Evolutionary conservation across 2,113 vertebrate species (phyloP), one percentile per base, ranked within the genome.

Genomic region (Felis chaus): DNA sequence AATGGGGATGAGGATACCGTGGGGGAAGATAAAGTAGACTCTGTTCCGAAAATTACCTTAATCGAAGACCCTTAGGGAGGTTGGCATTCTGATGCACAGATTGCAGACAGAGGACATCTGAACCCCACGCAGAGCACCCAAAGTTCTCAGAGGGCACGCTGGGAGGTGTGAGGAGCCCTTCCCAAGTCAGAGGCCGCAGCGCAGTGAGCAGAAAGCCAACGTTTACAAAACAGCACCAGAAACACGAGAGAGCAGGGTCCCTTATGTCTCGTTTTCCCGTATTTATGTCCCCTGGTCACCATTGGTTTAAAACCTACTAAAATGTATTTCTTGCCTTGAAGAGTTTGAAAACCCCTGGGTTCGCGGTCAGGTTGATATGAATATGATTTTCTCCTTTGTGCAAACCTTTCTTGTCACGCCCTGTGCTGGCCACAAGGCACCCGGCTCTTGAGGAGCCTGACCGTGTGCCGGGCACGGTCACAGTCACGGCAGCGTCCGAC

Each of bases 81-180:
- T 25, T 71, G 65, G 57, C 21, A 29, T 29, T n/a, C 25, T 14
- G 11, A 33, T 13, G 27, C 19, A 21, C 39, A 48, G 21, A 21
- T 81, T 9, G 19, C 23, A n/a, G 61, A 36, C 57, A 23, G 36
- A 41, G 48, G 66, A 21, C 3, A 48, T 31, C 23, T n/a, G 27
- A 8, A 6, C 45, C 23, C n/a, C 5, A 19, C 18, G 7, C 55
- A 57, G 16, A 15, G 55, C 18, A 19, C 55, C 55, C 55, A 5
- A 19, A 7, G 55, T 57, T 19, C 55, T 29, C 45, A 25, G 6
- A 55, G 50, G 45, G 18, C 15, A 9, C 23, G 0, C 13, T 5
- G 8, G 13, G 12, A 2, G 10, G 5, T 1, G 4, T 9, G 7
- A 71, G 23, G 4, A 7, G 21, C 4, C 7, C 53, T 31, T 68